Percentiles rank a stretch among this genome's conserved stretches.
Evolutionary conservation across 1,140 invertebrate genomes (phyloP).

Genomic region (Drosophila repleta): DNA sequence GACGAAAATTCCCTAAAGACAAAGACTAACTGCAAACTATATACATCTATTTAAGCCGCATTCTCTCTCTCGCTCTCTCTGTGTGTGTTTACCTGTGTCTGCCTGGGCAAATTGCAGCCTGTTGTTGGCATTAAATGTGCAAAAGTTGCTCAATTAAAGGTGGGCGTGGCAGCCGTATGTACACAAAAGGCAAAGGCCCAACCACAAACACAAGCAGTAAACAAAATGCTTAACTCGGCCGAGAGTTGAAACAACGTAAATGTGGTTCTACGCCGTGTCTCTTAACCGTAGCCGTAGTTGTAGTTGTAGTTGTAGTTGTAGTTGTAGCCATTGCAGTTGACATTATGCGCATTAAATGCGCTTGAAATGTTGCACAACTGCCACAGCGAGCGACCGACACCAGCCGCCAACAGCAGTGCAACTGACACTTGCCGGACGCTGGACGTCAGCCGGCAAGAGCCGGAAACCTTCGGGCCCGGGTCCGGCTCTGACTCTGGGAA

Average conservation of each 20-base stretch:
- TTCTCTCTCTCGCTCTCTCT: neutral
- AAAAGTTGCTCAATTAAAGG: conserved; percentile 8
- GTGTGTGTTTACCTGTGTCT: neutral
- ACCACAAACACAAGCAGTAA: conserved; percentile 8
- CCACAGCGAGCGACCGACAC: conserved; percentile 1
- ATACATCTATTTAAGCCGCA: neutral
- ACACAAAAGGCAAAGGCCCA: neutral
- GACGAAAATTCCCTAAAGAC: conserved; percentile 8
- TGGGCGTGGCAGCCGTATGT: neutral
- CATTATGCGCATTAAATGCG: conserved; percentile 73
- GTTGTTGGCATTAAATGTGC: conserved; percentile 27
- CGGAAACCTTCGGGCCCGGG: conserved; percentile 30
- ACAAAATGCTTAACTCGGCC: conserved; percentile 29
- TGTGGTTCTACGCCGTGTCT: conserved; percentile 27
- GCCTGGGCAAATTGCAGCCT: conserved; percentile 13
- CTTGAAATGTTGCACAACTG: conserved; percentile 55
- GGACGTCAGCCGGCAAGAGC: conserved; percentile 26
- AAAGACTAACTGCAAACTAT: conserved; percentile 3
- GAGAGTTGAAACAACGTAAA: conserved; percentile 13
- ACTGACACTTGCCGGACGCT: conserved; percentile 41
- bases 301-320: conserved; percentile 20
- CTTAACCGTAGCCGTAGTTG: conserved; percentile 3
- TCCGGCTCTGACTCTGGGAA: conserved; percentile 6
- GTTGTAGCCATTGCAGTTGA: conserved; percentile 54
- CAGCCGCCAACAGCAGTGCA: conserved; percentile 23